These are phyloP conservation scores for Philypnodon macrostomus DNA, from an alignment of 2,797 vertebrate species.

Conservation along the genomic window DNA sequence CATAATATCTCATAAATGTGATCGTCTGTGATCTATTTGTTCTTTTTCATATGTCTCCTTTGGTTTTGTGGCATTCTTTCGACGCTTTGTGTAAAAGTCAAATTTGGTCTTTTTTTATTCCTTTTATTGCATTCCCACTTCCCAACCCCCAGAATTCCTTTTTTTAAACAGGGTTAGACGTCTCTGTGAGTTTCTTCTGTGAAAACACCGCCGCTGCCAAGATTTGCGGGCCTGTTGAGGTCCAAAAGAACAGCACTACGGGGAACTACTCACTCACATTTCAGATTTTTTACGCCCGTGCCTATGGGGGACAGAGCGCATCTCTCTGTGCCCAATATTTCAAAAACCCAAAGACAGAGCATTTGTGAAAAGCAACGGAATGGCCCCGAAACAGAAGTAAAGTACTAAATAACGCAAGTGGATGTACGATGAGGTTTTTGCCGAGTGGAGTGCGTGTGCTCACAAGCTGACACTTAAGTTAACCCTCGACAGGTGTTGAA, in stretches of 20 bases:
- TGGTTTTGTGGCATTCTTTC: constrained; percentile 60
- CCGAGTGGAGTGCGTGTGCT: constrained; percentile 53
- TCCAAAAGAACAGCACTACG: constrained; percentile 74
- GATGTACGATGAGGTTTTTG: constrained; percentile 33
- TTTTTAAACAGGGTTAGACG: constrained; percentile 60
- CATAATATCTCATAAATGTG: constrained; percentile 62
- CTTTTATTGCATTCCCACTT: constrained; percentile 74
- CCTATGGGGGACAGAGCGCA: constrained; percentile 43
- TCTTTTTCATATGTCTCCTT: constrained; percentile 58
- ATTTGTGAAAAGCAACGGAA: constrained; percentile 32
- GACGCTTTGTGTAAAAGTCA: constrained; percentile 68
- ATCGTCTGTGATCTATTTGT: constrained; percentile 65
- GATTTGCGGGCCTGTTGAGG: constrained; percentile 73
- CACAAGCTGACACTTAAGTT: constrained; percentile 57
- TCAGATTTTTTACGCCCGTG: constrained; percentile 60
- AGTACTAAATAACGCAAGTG: constrained; percentile 35
- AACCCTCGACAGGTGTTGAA: constrained; percentile 71
- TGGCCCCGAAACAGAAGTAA: constrained; percentile 38
- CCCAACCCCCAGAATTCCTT: constrained; percentile 69
- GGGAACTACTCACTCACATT: constrained; percentile 73
- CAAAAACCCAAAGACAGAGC: constrained; percentile 59
- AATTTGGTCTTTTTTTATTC: constrained; percentile 54
- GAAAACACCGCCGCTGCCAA: constrained; percentile 58
- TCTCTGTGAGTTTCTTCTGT: constrained; percentile 60
- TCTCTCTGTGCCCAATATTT: constrained; percentile 66